Evolutionary conservation across 2,888 invertebrate species (phyloP).

Genomic region (Busseola fusca): DNA sequence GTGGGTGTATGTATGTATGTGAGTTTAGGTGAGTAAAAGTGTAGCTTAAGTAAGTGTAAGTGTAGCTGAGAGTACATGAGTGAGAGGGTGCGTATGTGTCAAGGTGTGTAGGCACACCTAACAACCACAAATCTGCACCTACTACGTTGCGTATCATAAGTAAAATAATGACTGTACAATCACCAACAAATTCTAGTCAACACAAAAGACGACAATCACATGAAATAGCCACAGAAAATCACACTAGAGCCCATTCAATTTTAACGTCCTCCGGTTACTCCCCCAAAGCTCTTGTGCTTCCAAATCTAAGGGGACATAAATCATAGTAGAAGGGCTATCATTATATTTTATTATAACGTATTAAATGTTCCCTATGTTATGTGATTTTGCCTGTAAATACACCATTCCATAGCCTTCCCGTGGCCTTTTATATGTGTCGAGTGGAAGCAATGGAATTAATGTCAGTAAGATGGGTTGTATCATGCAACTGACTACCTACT

Average conservation of each 20-base stretch:
- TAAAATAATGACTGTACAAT: neutral
- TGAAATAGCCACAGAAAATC: slow-evolving; percentile 29
- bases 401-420: slow-evolving; percentile 22
- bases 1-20: too few species aligned
- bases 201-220: slow-evolving; percentile 33
- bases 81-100: too few species aligned
- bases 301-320: slow-evolving; percentile 53
- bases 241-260: slow-evolving; percentile 48
- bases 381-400: slow-evolving; percentile 37
- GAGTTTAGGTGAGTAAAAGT: too few species aligned
- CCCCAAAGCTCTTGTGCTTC: slow-evolving; percentile 45
- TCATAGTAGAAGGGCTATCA: slow-evolving; percentile 53
- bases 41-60: too few species aligned
- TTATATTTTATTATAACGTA: slow-evolving; percentile 57
- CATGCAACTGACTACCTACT: slow-evolving; percentile 30
- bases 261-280: slow-evolving; percentile 52
- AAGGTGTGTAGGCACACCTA: neutral
- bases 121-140: neutral
- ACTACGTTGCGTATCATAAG: neutral
- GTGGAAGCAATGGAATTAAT: slow-evolving; percentile 30
- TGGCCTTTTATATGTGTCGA: slow-evolving; percentile 26
- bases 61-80: too few species aligned
- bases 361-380: slow-evolving; percentile 49
- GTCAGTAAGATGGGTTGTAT: slow-evolving; percentile 26
- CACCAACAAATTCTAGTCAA: neutral